Evolutionary conservation across 2,888 invertebrate genomes (phyloP), one percentile per base, ranked within the genome.

Genomic region (Trissoscelio sp.): DNA sequence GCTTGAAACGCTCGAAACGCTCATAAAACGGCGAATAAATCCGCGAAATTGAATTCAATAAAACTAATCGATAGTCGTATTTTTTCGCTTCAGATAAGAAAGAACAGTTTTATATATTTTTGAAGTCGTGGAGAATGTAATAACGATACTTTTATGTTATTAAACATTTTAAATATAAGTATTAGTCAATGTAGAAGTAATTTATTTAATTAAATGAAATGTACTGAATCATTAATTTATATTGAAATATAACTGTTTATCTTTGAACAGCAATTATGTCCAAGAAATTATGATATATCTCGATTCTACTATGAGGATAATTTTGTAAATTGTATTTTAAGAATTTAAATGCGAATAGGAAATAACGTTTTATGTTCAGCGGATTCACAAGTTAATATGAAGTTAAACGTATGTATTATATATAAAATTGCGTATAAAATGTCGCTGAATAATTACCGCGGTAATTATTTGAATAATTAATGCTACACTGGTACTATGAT

Each of bases 11-110:
- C 24, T 16, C 28, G 57, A 31, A 46, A 57, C 58, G 58, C 0
- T 18, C 51, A 46, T 64, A 74, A 74, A 74, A 74, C 53, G 46
- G 28, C 55, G 28, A 64, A 74, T 74, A 66, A 74, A 74, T 74
- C 64, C 64, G 64, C 64, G 64, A 62, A 12, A 55, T 46, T 18
- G 37, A 57, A 20, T 42, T 24, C 46, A 57, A 46, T 66, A 66
- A 64, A 74, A 74, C 20, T 55, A 74, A 57, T 57, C 55, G 44
- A n/a, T 24, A 58, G 44, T n/a, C 67, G 34, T 69, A 55, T 44
- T 69, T 72, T 62, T 72, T 46, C 60, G 11, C 42, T 48, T 39
- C 6, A 46, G 69, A 69, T 69, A 69, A 69, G 24, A 24, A 34
- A 34, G 22, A 14, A 11, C 18, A 20, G 18, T 20, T 20, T 18